Conservation (phyloP, 2,797 vertebrate genomes). For the Pelodytes ibericus region DNA sequence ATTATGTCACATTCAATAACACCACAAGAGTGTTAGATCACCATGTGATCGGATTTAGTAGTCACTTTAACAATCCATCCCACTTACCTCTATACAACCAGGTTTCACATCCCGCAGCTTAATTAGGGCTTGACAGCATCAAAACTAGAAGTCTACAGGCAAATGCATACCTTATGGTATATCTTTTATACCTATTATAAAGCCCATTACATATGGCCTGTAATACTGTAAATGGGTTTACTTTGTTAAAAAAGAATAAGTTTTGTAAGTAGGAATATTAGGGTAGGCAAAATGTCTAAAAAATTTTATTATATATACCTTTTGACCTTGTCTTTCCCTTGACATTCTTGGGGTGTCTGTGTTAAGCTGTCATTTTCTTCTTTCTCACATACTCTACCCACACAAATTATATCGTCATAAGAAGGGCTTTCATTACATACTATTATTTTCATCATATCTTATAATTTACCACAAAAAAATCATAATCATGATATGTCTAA, state of each 20-base stretch:
- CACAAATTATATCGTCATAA: too few relatives aligned
- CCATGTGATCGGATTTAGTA: slow-evolving; percentile 50
- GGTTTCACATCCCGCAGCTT: slow-evolving; percentile 46
- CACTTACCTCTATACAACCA: slow-evolving; percentile 28
- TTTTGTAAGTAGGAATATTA: too few relatives aligned
- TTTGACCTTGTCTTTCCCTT: too few relatives aligned
- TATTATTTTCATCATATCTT: too few relatives aligned
- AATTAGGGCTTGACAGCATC: slow-evolving; percentile 43
- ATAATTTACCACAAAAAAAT: too few relatives aligned
- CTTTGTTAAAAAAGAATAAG: background rate
- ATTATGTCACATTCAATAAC: slow-evolving; percentile 44
- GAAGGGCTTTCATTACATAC: too few relatives aligned
- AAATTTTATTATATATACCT: too few relatives aligned
- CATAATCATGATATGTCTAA: too few relatives aligned
- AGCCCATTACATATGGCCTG: background rate
- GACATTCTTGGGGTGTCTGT: too few relatives aligned
- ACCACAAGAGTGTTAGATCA: slow-evolving; percentile 32
- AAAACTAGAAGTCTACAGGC: slow-evolving; percentile 24
- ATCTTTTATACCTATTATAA: slow-evolving; percentile 35
- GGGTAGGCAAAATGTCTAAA: too few relatives aligned
- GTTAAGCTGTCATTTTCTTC: too few relatives aligned
- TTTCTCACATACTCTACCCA: too few relatives aligned
- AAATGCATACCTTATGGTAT: slow-evolving; percentile 9
- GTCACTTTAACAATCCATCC: slow-evolving; percentile 44
- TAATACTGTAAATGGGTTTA: background rate